Conservation (phyloP, 1,140 invertebrate genomes). For the Bombus confusus region DNA sequence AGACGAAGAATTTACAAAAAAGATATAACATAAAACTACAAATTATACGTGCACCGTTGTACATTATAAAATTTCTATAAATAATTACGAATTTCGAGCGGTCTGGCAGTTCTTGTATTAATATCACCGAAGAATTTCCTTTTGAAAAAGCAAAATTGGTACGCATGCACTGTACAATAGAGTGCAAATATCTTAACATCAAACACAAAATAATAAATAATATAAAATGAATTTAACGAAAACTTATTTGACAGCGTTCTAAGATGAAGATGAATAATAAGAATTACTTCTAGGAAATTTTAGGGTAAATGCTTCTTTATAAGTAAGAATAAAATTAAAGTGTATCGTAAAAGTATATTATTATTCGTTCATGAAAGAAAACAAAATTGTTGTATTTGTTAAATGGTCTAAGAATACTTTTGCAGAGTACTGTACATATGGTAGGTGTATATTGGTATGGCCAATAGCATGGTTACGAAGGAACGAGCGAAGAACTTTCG, state of each 20-base stretch:
- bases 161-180: background rate
- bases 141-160: background rate
- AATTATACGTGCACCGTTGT: no score
- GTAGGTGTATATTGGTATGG: background rate
- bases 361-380: background rate
- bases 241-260: no score
- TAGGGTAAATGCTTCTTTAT: background rate
- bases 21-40: no score
- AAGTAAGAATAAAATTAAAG: background rate
- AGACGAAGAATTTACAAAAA: background rate
- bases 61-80: no score
- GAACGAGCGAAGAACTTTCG: constrained; percentile 13
- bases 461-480: background rate
- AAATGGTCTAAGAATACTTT: background rate
- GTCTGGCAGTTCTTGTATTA: no score
- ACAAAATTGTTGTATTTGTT: background rate
- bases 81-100: background rate
- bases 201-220: no score
- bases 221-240: no score
- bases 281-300: background rate
- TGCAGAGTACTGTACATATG: background rate
- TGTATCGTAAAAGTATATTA: background rate
- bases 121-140: background rate
- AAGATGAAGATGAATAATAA: no score
- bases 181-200: no score